Conservation (phyloP, 2,113 vertebrate species). For the Petrocephalus microphthalmus region DNA sequence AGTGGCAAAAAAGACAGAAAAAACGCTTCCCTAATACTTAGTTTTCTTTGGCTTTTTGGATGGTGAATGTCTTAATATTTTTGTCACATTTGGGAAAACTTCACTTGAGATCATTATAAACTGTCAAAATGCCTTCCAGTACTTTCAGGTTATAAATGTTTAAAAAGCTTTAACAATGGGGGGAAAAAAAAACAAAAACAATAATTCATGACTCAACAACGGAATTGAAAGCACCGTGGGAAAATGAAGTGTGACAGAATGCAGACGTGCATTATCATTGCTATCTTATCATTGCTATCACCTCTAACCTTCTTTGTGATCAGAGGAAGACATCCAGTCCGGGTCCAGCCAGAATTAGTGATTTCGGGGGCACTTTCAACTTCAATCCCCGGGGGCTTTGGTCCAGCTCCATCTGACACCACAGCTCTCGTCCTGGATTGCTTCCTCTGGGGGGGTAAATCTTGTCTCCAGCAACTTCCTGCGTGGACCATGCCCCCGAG, state of each 20-base stretch:
- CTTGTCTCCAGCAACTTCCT: slow-evolving; percentile 8
- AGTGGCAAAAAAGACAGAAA: neutral
- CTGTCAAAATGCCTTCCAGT: neutral
- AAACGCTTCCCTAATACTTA: neutral
- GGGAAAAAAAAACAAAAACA: neutral
- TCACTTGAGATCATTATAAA: slow-evolving; percentile 6
- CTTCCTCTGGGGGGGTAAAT: slow-evolving; percentile 68
- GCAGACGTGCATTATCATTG: neutral
- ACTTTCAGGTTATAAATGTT: neutral
- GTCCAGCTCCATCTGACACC: neutral
- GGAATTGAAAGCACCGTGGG: neutral
- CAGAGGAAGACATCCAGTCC: slow-evolving; percentile 56
- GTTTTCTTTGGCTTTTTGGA: neutral
- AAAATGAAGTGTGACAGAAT: slow-evolving; percentile 2
- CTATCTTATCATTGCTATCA: slow-evolving; percentile 31
- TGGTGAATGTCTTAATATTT: neutral
- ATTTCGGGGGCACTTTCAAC: slow-evolving; percentile 32
- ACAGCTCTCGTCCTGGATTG: slow-evolving; percentile 47
- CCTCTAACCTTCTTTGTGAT: slow-evolving; percentile 33
- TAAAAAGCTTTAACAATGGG: neutral
- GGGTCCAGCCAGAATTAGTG: slow-evolving; percentile 47
- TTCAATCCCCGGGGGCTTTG: slow-evolving; percentile 61
- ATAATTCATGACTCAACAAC: neutral
- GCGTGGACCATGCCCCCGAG: neutral
- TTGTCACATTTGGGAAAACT: neutral